Evolutionary conservation across 2,797 vertebrate species (phyloP), one percentile per base, ranked within the genome.

Genomic region (Chelon auratus): DNA sequence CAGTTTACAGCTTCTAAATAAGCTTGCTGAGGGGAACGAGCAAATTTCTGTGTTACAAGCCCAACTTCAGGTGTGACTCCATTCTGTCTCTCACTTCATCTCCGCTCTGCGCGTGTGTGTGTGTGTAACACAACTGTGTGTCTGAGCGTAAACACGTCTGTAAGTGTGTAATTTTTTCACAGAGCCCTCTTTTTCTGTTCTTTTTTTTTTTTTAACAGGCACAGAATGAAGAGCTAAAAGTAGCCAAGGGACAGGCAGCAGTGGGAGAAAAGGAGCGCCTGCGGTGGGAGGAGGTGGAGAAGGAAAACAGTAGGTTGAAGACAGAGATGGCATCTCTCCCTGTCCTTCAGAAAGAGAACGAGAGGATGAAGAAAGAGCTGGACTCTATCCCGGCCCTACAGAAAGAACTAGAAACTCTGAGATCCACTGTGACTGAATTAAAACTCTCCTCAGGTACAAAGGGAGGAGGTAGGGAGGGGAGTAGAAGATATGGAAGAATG

Each of bases 21-120:
- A 92, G 69, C 85, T 97, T 59, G 93, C 92, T 62, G 93, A 94
- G 80, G 96, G 95, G 84, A 95, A 92, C 76, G 89, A 95, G 80
- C 95, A 96, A 50, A 96, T 97, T 71, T 89, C 93, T 68, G 83
- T 92, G n/a, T 90, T 97, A 68, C 95, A 97, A 82, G 95, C 94
- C 0, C 94, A 95, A 81, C 89, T 97, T 75, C 95, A 97, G 96
- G 96, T 97, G 78, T 57, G 91, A 66, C 75, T 79, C 66, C 75
- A 62, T 78, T 81, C 75, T 83, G 78, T 84, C 78, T 72, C 50
- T 68, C 20, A 50, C 52, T 14, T 64, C 2, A 20, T 61, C 30
- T 42, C 33, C 39, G 36, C 9, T 13, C 15, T 64, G 68, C 17
- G 37, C 17, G 37, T 73, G 66, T 72, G 43, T 66, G 53, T 77